Conservation (phyloP, 2,888 invertebrate genomes). For the Mactromeris polynyma region DNA sequence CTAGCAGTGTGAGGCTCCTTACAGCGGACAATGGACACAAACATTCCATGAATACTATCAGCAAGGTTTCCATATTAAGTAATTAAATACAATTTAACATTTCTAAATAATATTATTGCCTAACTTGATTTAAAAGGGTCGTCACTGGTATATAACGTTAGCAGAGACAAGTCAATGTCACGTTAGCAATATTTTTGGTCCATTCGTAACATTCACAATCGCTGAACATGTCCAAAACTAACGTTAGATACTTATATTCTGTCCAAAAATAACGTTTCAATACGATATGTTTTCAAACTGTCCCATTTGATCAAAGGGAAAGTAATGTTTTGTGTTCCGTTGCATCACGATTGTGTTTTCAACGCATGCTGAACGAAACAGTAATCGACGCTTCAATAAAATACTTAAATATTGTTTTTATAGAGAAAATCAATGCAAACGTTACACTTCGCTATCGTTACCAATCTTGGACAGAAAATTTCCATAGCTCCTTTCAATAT, state of each 20-base stretch:
- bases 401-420: conserved; percentile 24
- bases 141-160: conserved; percentile 17
- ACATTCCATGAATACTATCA: conserved; percentile 22
- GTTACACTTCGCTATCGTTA: conserved; percentile 42
- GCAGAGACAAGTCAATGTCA: conserved; percentile 21
- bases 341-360: neutral
- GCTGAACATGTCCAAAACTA: conserved; percentile 27
- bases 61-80: conserved; percentile 20
- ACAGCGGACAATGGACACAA: neutral
- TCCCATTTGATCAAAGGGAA: neutral
- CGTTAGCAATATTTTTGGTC: conserved; percentile 36
- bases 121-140: neutral
- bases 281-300: neutral
- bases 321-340: conserved; percentile 16
- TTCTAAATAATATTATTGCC: conserved; percentile 33
- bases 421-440: conserved; percentile 23
- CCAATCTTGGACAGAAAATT: conserved; percentile 40
- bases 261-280: conserved; percentile 45
- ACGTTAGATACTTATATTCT: conserved; percentile 32
- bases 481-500: conserved; percentile 21
- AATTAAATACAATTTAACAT: conserved; percentile 26
- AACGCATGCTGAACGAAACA: conserved; percentile 13
- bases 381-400: conserved; percentile 26
- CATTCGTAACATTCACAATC: conserved; percentile 33
- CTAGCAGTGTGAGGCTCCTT: conserved; percentile 26